Evolutionary conservation across 1,140 invertebrate species (phyloP).

Genomic region (Xylocopa sonorina): DNA sequence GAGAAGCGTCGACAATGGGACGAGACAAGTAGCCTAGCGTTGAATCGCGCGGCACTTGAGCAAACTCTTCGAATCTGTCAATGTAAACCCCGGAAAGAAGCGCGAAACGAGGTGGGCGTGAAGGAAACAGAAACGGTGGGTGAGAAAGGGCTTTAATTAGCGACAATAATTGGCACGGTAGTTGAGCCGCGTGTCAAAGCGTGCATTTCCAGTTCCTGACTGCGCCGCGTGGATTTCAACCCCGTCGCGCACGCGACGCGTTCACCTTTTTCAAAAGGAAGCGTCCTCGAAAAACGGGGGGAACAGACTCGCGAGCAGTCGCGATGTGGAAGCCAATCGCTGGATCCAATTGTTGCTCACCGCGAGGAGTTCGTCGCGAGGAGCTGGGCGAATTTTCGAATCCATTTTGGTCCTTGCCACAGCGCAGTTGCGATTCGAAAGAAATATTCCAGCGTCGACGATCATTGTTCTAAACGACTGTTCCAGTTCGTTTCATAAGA

Average conservation of each 20-base stretch:
- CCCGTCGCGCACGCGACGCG: neutral
- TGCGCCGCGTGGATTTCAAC: slow-evolving; percentile 23
- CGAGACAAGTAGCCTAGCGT: neutral
- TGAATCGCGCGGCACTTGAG: neutral
- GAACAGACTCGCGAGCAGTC: neutral
- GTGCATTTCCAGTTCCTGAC: slow-evolving; percentile 29
- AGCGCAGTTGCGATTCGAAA: neutral
- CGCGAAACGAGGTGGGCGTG: neutral
- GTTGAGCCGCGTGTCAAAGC: slow-evolving; percentile 48
- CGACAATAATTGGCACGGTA: slow-evolving; percentile 62
- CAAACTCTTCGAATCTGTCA: slow-evolving; percentile 1
- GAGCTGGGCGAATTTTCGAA: neutral
- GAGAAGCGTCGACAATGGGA: neutral
- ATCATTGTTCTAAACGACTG: neutral
- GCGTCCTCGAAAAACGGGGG: slow-evolving; percentile 1
- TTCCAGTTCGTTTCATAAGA: slow-evolving; percentile 32
- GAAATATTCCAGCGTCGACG: slow-evolving; percentile 1
- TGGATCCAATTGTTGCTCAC: neutral
- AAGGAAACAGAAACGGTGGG: neutral
- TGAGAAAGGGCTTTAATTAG: slow-evolving; percentile 43
- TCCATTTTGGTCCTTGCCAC: neutral
- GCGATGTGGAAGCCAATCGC: neutral
- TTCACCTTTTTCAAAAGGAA: slow-evolving; percentile 1
- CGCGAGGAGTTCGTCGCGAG: neutral
- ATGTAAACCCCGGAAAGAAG: neutral